Evolutionary conservation across 2,113 vertebrate genomes (phyloP), one percentile per base, ranked within the genome.

Genomic region (Saccopteryx bilineata): DNA sequence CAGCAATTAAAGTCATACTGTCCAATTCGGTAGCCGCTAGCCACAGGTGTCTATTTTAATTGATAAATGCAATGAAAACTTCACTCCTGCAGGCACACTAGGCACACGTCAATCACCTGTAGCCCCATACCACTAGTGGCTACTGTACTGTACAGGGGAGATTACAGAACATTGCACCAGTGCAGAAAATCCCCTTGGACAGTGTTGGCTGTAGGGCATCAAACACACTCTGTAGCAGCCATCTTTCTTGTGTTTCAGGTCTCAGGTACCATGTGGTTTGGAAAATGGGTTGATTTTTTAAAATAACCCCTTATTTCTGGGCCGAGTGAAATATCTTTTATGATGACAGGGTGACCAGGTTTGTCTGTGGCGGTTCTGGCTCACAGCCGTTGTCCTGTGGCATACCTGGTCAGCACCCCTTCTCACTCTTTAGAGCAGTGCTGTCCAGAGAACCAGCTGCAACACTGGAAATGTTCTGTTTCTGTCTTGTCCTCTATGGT

Each of bases 401-500:
- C 10, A 31, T n/a, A 13, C 31, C 18, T 14, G 63, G 46, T 2
- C 6, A 72, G 28, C n/a, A 10, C 14, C n/a, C 9, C 31, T 56
- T 48, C 46, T 28, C 39, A 24, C 18, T 54, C 28, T 33, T 46
- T 69, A 23, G 21, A 76, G 60, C 19, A 12, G 17, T 1, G 33
- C 74, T 66, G 14, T n/a, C 24, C 33, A 15, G 9, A 83, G 26
- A 87, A 7, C n/a, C 9, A 18, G n/a, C 26, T 28, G 7, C 0
- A 19, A 0, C 18, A 9, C 5, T 0, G 24, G 23, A 28, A 28
- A 65, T 10, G 12, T 10, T 56, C 52, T 13, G 0, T 39, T 82
- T 56, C 58, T 48, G 5, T 11, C 1, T 48, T 13, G 11, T 50
- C 66, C 2, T 23, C 1, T 5, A 1, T 3, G 63, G 72, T 58